Evolutionary conservation across 2,888 invertebrate genomes (phyloP), one percentile per base, ranked within the genome.

Genomic region (Homarus gammarus): DNA sequence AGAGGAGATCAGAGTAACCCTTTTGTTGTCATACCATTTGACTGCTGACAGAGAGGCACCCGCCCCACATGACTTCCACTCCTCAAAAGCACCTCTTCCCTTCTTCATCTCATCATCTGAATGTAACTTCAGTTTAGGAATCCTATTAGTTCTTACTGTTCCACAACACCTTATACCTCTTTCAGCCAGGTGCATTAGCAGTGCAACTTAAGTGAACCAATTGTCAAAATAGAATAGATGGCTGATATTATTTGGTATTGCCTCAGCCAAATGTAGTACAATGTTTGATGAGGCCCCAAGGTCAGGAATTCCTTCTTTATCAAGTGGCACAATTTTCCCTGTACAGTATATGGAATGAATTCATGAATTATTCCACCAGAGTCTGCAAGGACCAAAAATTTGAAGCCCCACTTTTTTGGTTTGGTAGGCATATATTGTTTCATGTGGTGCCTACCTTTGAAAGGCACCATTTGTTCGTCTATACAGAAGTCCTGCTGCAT

Each of bases 1-100:
- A n/a, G 92, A 92, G 15, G 93, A 93, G 8, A 93, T 87, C 89
- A 93, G 92, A 27, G 92, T 92, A 12, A 93, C 93, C 18, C n/a
- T n/a, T n/a, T n/a, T 93, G 91, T 87, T 93, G 73, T 91, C 93
- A 85, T 92, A 92, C 92, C 91, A 93, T 91, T 89, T 92, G 92
- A 92, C 92, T n/a, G 6, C 56, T 72, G 77, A n/a, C 27, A 78
- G 18, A n/a, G 87, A 49, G 27, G 5, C 77, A 31, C 38, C 38
- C 61, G 36, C 81, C 73, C 5, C 44, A 31, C 33, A 33, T 72
- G 56, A 87, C 85, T 92, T 92, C 84, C n/a, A 88, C 91, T 92
- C 89, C 87, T 93, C 93, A 86, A 92, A 90, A 83, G 92, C 91
- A 56, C 92, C 93, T 84, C 93, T 84, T 90, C 92, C 92, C 79